Conservation (phyloP, 2,113 vertebrate species). For the Lamprotornis superbus region DNA sequence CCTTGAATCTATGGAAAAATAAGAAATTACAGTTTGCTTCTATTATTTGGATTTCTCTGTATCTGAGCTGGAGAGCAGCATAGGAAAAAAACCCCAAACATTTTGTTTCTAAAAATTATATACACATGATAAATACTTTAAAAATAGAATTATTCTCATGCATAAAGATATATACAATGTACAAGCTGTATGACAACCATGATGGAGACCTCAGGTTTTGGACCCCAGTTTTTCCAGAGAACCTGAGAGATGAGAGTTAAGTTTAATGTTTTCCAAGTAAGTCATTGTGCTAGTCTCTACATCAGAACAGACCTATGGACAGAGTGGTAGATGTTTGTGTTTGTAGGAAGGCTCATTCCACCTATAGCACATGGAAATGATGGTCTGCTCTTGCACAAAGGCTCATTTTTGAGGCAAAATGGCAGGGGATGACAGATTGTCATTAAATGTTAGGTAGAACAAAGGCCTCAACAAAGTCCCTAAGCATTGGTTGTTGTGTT, state of each 20-base stretch:
- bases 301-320: background rate
- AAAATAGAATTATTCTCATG: background rate
- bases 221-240: background rate
- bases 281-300: accelerated
- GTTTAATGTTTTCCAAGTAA: background rate
- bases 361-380: background rate
- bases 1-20: background rate
- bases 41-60: background rate
- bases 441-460: background rate
- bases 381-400: background rate
- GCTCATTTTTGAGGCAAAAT: background rate
- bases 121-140: background rate
- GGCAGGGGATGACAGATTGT: background rate
- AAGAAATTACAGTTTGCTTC: background rate
- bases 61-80: background rate
- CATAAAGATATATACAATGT: background rate
- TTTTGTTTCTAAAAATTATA: background rate
- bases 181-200: background rate
- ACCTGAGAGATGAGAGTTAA: background rate
- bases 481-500: background rate
- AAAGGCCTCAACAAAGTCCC: background rate
- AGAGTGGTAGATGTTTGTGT: background rate
- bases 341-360: background rate
- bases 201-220: background rate
- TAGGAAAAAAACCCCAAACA: background rate